Conservation (phyloP, 2,797 vertebrate species). For the Monodelphis domestica region DNA sequence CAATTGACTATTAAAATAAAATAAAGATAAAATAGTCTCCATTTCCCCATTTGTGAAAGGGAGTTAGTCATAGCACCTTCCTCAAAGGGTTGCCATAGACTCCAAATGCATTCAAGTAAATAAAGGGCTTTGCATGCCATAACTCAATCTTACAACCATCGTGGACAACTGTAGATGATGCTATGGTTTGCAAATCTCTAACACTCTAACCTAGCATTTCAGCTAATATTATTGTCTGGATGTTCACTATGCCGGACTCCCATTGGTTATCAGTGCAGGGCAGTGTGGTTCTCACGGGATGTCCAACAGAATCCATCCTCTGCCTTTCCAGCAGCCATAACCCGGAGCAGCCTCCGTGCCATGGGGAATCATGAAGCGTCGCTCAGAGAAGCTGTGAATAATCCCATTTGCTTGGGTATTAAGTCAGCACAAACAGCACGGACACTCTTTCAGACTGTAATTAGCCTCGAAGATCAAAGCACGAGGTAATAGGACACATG, state of each 20-base stretch:
- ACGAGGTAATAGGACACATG: constrained; percentile 33
- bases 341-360: not conserved
- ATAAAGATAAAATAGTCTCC: no score
- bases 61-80: not conserved
- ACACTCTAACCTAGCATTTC: not conserved
- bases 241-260: not conserved
- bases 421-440: constrained; percentile 63
- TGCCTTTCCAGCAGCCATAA: constrained; percentile 40
- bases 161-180: not conserved
- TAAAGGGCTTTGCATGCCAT: not conserved
- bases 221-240: not conserved
- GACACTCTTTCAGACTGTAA: constrained; percentile 67
- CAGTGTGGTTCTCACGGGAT: not conserved
- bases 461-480: constrained; percentile 75
- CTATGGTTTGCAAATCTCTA: not conserved
- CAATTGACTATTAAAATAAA: no score
- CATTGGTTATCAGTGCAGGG: not conserved
- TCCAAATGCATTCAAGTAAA: not conserved
- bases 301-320: not conserved
- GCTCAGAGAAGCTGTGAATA: constrained; percentile 22
- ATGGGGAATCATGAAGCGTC: constrained; percentile 4
- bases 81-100: not conserved
- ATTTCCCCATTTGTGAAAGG: not conserved
- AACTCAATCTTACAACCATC: not conserved
- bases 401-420: constrained; percentile 66